Evolutionary conservation across 2,113 vertebrate genomes (phyloP), one percentile per base, ranked within the genome.

Genomic region (Atractosteus spatula): DNA sequence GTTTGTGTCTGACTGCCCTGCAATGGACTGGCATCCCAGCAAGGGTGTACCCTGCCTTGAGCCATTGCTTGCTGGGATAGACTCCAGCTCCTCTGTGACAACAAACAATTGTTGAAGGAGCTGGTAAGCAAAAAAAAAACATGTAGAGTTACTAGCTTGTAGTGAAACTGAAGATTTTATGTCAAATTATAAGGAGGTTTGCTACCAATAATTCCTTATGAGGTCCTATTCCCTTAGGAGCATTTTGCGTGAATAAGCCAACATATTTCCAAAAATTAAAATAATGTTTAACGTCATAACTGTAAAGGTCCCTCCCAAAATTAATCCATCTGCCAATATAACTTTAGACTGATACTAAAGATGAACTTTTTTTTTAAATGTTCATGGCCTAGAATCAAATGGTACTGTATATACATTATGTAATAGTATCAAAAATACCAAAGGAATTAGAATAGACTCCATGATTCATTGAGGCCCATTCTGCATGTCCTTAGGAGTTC

Each of bases 201-300:
- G 29, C 11, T 54, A 54, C 16, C 65, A 43, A 61, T 14, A 61
- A 61, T 6, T 47, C 4, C 65, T 16, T 3, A 59, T 17, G 64
- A 55, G 41, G 55, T 3, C 42, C 8, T 13, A 7, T 51, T 76
- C 68, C 79, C 80, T 77, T 76, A 72, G 74, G 74, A 82, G 42
- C 75, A 68, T 79, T 41, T 74, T 63, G 69, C 76, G 59, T 56
- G 70, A 79, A 67, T 70, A 74, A 70, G 76, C 75, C 76, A 80
- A 81, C 83, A 80, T 82, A 78, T 86, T 82, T 77, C 69, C 69
- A 75, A 75, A 67, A 81, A 75, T 81, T 72, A 74, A 75, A 70
- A 75, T 78, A 80, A 84, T 80, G 81, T 88, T 81, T 76, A 64
- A 83, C 83, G 80, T 86, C 75, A 84, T 76, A 80, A 79, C 76